Percentiles rank a stretch among this genome's conserved stretches.
Conservation (phyloP, 2,888 invertebrate genomes). For the Lithophane leautieri region DNA sequence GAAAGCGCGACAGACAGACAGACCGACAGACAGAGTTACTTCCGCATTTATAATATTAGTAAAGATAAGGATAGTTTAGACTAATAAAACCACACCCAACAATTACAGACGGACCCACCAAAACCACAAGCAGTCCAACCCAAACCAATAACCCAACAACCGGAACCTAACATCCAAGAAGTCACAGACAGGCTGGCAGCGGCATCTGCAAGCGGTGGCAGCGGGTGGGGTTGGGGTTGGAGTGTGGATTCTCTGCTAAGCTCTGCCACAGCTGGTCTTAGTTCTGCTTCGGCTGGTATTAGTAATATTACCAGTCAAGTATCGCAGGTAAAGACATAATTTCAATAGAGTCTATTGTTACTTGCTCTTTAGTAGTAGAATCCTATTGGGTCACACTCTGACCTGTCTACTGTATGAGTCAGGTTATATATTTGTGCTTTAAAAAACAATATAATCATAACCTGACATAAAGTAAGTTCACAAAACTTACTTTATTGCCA, state of each 20-base stretch:
- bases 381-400: no score
- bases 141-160: conserved; percentile 47
- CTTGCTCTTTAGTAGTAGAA: no score
- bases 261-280: conserved; percentile 94
- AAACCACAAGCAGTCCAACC: conserved; percentile 24
- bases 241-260: conserved; percentile 93
- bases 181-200: conserved; percentile 79
- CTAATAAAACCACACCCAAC: neutral
- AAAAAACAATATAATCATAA: no score
- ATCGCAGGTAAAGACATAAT: conserved; percentile 86
- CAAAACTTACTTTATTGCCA: no score
- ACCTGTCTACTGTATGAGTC: no score
- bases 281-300: conserved; percentile 94
- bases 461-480: no score
- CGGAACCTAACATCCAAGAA: conserved; percentile 74
- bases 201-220: conserved; percentile 63
- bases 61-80: no score
- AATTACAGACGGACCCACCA: conserved; percentile 62
- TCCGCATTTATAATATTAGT: no score
- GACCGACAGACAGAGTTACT: no score
- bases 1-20: no score
- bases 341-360: neutral
- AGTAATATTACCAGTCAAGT: conserved; percentile 95
- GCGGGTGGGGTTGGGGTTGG: conserved; percentile 94
- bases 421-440: no score